These are phyloP conservation scores for Thalassophryne amazonica DNA, from an alignment of 2,797 vertebrate genomes.

Conservation along the genomic window DNA sequence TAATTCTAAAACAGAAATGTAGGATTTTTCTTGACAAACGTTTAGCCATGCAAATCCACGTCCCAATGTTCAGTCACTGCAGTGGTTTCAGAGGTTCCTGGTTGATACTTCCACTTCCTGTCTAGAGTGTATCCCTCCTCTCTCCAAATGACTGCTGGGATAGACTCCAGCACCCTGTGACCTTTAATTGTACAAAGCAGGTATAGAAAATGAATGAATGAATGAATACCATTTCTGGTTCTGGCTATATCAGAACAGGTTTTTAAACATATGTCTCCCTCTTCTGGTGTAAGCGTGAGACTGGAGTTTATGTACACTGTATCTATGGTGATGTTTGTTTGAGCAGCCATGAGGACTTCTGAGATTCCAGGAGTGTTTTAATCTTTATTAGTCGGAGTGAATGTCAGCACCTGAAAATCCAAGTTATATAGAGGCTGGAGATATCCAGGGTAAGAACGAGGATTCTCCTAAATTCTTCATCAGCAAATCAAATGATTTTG, in stretches of 20 bases:
- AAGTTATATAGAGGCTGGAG: neutral
- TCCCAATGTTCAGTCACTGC: no score
- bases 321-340: slow-evolving; percentile 45
- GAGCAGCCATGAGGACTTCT: slow-evolving; percentile 6
- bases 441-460: slow-evolving; percentile 17
- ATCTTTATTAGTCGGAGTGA: neutral
- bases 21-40: no score
- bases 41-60: no score
- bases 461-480: neutral
- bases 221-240: neutral
- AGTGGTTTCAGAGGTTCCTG: no score
- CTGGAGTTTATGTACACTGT: slow-evolving; percentile 17
- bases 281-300: slow-evolving; percentile 14
- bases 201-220: no score
- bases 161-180: no score
- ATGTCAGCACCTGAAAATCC: neutral
- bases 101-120: no score
- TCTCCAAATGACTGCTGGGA: no score
- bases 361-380: neutral
- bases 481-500: neutral
- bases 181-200: no score
- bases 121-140: no score
- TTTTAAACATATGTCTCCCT: slow-evolving; percentile 26
- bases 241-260: no score
- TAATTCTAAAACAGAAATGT: no score